Evolutionary conservation across 2,797 vertebrate genomes (phyloP), one percentile per base, ranked within the genome.

Genomic region (Myiotriccus ornatus): DNA sequence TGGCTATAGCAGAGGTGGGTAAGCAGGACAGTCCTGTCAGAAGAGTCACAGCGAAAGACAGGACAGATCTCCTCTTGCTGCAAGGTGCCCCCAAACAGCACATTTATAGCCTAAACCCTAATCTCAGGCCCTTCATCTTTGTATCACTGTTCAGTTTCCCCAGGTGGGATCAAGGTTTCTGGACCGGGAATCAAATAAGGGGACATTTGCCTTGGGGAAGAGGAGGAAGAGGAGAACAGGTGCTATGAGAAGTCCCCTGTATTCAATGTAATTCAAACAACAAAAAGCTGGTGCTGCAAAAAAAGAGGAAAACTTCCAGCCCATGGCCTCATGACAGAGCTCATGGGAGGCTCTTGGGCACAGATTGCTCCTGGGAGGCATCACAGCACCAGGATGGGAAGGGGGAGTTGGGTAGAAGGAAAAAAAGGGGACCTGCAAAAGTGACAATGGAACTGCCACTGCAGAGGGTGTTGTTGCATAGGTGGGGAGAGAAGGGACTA

Each of bases 211-310:
- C 34, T 44, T 56, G 34, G 25, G 18, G 39, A 19, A 70, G 28
- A 35, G 21, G 41, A 73, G 37, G n/a, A 68, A 82, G 47, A 89
- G 24, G 25, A 70, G 47, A 69, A 70, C 17, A 3, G 2, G 7
- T 53, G 27, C 49, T 79, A 37, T 17, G 12, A 17, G 35, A 63
- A 60, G 21, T 35, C 60, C 34, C 47, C 65, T 43, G 17, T 35
- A 50, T 25, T 30, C 75, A 50, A 7, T 27, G 27, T n/a, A n/a
- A n/a, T n/a, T n/a, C n/a, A n/a, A 62, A 25, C 10, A 87, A 16
- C 0, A 0, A 60, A 49, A 53, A n/a, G 14, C 19, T 0, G 1
- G 34, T 1, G 2, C 12, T 32, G n/a, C 39, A 68, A 63, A 67
- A 37, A 81, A 78, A 34, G 16, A 57, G 53, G 44, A 47, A 89